Percentiles rank a stretch among this genome's conserved stretches.
Conservation (phyloP, 2,113 vertebrate genomes). For the Procavia capensis region DNA sequence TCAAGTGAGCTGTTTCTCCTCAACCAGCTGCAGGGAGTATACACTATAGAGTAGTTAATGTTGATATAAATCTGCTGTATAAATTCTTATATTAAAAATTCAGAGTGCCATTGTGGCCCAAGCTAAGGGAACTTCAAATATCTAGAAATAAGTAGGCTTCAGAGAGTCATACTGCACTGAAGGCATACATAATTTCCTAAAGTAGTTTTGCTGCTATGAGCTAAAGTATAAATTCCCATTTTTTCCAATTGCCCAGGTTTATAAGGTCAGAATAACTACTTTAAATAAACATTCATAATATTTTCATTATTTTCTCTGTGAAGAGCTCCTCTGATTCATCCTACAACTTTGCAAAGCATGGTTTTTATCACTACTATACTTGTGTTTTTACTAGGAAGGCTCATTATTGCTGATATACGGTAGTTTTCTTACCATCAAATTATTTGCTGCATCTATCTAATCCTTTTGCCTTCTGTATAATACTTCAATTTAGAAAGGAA, state of each 20-base stretch:
- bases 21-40: background rate
- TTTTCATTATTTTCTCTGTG: conserved; percentile 37
- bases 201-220: conserved; percentile 4
- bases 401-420: conserved; percentile 12
- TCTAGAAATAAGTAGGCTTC: background rate
- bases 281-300: conserved; percentile 62
- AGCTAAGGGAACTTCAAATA: conserved; percentile 14
- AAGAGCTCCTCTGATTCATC: conserved; percentile 36
- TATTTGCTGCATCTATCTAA: conserved; percentile 38
- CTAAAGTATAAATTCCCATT: conserved; percentile 34
- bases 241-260: conserved; percentile 58
- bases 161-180: background rate
- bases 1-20: background rate
- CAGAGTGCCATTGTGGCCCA: background rate
- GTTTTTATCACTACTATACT: conserved; percentile 26
- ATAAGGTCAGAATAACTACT: conserved; percentile 52
- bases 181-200: conserved; percentile 11
- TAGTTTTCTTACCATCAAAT: conserved; percentile 68
- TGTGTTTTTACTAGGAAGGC: conserved; percentile 20
- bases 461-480: conserved; percentile 75
- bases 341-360: conserved; percentile 5
- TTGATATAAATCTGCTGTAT: background rate
- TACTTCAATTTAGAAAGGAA: conserved; percentile 76
- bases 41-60: background rate
- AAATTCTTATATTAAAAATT: conserved; percentile 46